Evolutionary conservation across 2,113 vertebrate genomes (phyloP), one percentile per base, ranked within the genome.

Genomic region (Nothobranchius furzeri): DNA sequence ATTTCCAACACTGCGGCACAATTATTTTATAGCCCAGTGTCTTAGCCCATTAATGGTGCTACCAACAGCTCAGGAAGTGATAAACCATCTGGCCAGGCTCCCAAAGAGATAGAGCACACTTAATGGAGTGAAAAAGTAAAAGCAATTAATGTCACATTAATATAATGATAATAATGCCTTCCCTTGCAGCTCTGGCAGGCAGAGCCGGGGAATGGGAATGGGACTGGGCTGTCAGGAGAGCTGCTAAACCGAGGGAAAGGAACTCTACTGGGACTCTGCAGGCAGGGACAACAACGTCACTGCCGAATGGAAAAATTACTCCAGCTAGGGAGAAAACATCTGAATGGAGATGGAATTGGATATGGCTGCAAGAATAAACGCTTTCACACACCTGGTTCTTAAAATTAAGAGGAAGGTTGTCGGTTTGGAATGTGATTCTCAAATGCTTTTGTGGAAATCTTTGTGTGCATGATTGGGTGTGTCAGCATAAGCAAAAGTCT

Each of bases 111-210:
- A 90, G 91, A 91, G 90, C 89, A 90, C 91, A 93, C 89, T 94
- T 93, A 94, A 94, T 94, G 92, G 91, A 94, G 91, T 93, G 93
- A 93, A 94, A 93, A 94, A 94, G 91, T 93, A 92, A 93, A 93
- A 93, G 93, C 92, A 94, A 94, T 94, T 93, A 94, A 93, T 93
- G 93, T 94, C 91, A 93, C 92, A 93, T 94, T 94, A 94, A 93
- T 94, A 93, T 92, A 94, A 94, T 87, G 90, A 93, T 93, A 94
- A 94, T 93, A 94, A 93, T 92, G 89, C 91, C 87, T 86, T 88
- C 84, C 86, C 85, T 85, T 83, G 75, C 85, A 87, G 91, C 84
- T 73, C 82, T 78, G 86, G 85, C 85, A 70, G 78, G 64, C 77
- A 68, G 80, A 79, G 82, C 73, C 71, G 67, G 77, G 65, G 74